phyloP scores from a whole-genome alignment of 2,888 invertebrate genomes.

The Drosophila algonquin region DNA sequence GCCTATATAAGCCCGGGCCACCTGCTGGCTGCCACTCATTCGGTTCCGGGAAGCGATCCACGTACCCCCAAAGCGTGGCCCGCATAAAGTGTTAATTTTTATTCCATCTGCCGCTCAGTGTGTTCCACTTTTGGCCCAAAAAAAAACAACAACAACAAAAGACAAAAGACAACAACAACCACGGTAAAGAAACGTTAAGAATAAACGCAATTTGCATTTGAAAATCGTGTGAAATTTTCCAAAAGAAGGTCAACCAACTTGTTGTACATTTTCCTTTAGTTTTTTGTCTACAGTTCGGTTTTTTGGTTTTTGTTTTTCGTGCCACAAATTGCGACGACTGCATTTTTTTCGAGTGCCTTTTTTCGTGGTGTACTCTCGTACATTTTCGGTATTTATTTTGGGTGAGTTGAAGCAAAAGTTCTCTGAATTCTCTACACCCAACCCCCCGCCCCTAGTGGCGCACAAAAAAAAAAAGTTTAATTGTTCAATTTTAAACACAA shows the following conservation, averaged over 20 bases:
- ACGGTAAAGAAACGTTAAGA: background rate
- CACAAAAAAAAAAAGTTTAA: conserved; percentile 65
- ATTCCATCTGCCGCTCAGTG: background rate
- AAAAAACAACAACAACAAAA: conserved; percentile 29
- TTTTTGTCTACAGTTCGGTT: conserved; percentile 32
- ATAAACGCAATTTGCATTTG: conserved; percentile 70
- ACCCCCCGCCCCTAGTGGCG: background rate
- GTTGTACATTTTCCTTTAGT: conserved; percentile 33
- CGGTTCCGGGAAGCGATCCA: conserved; percentile 58
- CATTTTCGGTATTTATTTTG: conserved; percentile 32
- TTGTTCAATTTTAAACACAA: conserved; percentile 71
- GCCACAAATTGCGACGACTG: conserved; percentile 56
- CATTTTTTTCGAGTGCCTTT: conserved; percentile 33
- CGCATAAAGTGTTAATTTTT: conserved; percentile 73
- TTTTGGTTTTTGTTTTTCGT: conserved; percentile 17
- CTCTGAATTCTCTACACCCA: background rate
- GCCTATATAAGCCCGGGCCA: conserved; percentile 77
- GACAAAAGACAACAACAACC: conserved; percentile 15
- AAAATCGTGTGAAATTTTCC: conserved; percentile 71
- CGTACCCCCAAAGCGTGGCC: conserved; percentile 44
- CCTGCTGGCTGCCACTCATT: conserved; percentile 78
- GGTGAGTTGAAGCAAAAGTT: conserved; percentile 58
- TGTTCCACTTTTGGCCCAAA: conserved; percentile 35
- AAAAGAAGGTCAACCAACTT: conserved; percentile 59
- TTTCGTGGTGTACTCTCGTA: conserved; percentile 13